Base-by-base conservation (phyloP, 2,888 invertebrate genomes). In the Rosalia funebris region DNA sequence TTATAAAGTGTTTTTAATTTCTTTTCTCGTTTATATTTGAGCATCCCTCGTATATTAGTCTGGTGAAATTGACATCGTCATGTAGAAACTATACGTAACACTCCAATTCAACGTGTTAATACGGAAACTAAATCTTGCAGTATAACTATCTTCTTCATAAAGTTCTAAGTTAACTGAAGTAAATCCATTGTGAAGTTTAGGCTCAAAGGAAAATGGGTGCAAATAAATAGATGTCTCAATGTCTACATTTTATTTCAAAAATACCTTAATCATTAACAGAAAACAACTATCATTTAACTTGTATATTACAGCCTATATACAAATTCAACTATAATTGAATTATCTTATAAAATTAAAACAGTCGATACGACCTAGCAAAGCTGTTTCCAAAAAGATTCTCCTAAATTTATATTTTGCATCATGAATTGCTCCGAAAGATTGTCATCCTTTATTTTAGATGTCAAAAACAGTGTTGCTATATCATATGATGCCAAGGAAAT, bases 231-330 rank as follows among this genome's bases (percentile, higher is more conserved):
- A n/a, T 34, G 34, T 2, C 44, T 59, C 57, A 54, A 60, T 48
- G 57, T 50, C 53, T 64, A 58, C 55, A 52, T 68, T 71, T 72
- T 73, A 74, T 73, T 74, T 74, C 70, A 72, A 74, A 74, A 74
- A 74, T 72, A 73, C 69, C 71, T 70, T 70, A 71, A 56, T 61
- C 64, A 65, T 71, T 70, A 69, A 71, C 68, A 68, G 66, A 69
- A 71, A 69, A 70, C 72, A 72, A 74, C 68, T 72, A 71, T 55
- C 41, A 60, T 58, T 59, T 55, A 65, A 63, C 59, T 62, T 62
- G 53, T 62, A 61, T 57, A 47, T 41, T 56, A 56, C 47, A 56
- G 42, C 42, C 34, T 53, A 53, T 53, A n/a, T 53, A 53, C 53
- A 55, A 52, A 41, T 61, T 57, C 47, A 46, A 58, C 45, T 52